These are phyloP conservation scores for Serranochromis macrocephalus DNA, from an alignment of 2,113 vertebrate species.

Conservation along the genomic window DNA sequence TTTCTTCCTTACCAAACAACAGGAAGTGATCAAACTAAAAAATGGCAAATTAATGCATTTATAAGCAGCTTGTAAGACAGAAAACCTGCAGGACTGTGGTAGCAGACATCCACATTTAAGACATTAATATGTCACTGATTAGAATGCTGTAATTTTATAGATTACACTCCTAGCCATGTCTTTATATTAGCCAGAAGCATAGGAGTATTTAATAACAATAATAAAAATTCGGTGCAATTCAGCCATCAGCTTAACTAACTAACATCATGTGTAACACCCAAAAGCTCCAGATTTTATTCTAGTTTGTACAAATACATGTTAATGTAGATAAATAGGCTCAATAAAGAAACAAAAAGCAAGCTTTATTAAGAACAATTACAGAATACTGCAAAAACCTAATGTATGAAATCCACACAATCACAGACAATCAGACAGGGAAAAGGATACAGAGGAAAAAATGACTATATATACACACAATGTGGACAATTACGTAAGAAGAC, in stretches of 20 bases:
- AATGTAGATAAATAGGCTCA: neutral
- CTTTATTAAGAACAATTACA: neutral
- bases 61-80: neutral
- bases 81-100: neutral
- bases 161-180: neutral
- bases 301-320: neutral
- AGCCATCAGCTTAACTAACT: accelerated
- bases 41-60: neutral
- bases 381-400: neutral
- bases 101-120: neutral
- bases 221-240: neutral
- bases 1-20: neutral
- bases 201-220: neutral
- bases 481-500: neutral
- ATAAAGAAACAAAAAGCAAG: neutral
- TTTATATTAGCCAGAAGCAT: neutral
- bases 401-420: neutral
- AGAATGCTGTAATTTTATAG: neutral
- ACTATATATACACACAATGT: neutral
- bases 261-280: neutral
- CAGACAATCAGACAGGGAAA: neutral
- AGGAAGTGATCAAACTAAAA: neutral
- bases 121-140: neutral
- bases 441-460: neutral
- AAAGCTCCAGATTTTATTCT: neutral